Conservation (phyloP, 2,797 vertebrate genomes). For the Parauchenoglanis punctatus region DNA sequence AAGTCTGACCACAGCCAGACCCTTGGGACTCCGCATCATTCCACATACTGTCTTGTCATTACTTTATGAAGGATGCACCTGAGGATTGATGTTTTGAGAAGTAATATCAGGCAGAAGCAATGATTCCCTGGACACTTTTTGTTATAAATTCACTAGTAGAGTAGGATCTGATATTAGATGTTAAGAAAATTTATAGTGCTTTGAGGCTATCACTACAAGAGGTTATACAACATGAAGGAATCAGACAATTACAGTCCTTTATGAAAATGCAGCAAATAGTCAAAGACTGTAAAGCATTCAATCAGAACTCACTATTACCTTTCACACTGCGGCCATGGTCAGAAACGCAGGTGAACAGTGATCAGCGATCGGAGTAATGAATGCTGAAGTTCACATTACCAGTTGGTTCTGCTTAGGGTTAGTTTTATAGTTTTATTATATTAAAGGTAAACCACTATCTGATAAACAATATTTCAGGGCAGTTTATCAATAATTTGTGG, state of each 20-base stretch:
- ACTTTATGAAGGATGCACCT: constrained; percentile 1
- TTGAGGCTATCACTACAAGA: neutral
- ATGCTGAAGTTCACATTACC: neutral
- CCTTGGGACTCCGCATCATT: constrained; percentile 14
- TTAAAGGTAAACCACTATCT: neutral
- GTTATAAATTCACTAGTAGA: neutral
- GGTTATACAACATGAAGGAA: neutral
- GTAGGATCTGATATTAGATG: neutral
- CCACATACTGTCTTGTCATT: neutral
- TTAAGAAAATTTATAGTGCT: neutral
- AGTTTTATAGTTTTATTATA: neutral
- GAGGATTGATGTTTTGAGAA: constrained; percentile 32
- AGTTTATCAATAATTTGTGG: neutral
- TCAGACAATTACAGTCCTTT: constrained; percentile 33
- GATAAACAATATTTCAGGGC: neutral
- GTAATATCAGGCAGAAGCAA: constrained; percentile 29
- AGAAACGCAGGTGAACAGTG: constrained; percentile 77
- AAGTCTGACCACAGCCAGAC: neutral
- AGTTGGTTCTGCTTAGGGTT: neutral
- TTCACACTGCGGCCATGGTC: constrained; percentile 85
- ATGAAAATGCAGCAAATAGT: constrained; percentile 80
- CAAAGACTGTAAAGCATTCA: constrained; percentile 73
- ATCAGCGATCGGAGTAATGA: constrained; percentile 56
- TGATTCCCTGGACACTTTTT: neutral
- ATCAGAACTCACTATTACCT: constrained; percentile 77